These are phyloP conservation scores for Encarsia formosa DNA, from an alignment of 2,888 invertebrate species.

Conservation along the genomic window DNA sequence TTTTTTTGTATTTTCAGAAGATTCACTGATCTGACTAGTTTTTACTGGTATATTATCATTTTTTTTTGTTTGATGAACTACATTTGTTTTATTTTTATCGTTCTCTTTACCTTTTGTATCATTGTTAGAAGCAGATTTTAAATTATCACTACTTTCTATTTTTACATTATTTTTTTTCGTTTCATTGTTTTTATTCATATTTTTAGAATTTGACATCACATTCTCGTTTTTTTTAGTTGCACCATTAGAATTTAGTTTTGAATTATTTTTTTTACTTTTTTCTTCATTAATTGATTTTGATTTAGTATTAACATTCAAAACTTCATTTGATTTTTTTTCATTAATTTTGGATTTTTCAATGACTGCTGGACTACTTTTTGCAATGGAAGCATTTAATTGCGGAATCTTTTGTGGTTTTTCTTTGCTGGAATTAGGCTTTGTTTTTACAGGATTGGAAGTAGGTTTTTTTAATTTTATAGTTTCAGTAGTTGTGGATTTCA, in stretches of 20 bases:
- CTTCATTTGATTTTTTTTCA: neutral
- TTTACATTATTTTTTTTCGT: neutral
- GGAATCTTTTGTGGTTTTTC: neutral
- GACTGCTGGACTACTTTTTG: neutral
- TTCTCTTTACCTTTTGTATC: neutral
- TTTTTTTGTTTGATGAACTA: slow-evolving; percentile 4
- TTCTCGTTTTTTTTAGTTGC: neutral
- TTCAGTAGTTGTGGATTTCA: too few species aligned
- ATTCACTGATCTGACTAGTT: neutral
- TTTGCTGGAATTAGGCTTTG: neutral
- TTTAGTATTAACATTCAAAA: too few species aligned
- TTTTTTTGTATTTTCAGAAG: neutral
- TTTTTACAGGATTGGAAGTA: neutral
- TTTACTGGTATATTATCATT: neutral
- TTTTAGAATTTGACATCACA: neutral
- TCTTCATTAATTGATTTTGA: neutral
- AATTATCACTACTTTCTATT: too few species aligned
- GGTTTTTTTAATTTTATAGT: too few species aligned
- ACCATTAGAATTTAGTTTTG: neutral
- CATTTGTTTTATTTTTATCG: slow-evolving; percentile 1
- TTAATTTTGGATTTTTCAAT: neutral
- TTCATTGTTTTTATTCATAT: neutral
- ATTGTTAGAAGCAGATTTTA: neutral
- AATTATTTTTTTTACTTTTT: neutral
- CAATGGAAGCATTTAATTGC: neutral